Percentiles rank a stretch among this genome's conserved stretches.
phyloP scores from a whole-genome alignment of 2,113 vertebrate genomes.

The Pseudolaguvia tuberculata region DNA sequence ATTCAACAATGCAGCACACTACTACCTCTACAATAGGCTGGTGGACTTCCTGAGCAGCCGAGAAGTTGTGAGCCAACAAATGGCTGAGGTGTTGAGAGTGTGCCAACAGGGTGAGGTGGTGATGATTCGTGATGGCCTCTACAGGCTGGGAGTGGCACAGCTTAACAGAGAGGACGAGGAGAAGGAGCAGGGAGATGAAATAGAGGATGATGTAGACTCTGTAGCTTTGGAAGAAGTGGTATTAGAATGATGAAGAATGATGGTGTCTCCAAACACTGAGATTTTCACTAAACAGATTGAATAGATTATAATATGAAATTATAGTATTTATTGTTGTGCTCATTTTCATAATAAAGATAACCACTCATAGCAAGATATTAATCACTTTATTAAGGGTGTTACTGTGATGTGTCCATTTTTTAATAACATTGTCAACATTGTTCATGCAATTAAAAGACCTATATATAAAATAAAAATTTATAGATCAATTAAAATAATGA shows the following conservation, averaged over 20 bases:
- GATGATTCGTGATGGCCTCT: conserved; percentile 90
- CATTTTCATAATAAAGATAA: conserved; percentile 24
- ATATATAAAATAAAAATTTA: not conserved
- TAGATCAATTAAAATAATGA: not conserved
- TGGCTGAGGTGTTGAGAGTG: conserved; percentile 82
- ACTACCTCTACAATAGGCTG: conserved; percentile 96
- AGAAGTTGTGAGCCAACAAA: conserved; percentile 89
- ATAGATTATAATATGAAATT: conserved; percentile 1
- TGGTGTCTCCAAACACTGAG: conserved; percentile 5
- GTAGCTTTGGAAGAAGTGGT: conserved; percentile 53
- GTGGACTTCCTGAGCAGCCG: conserved; percentile 91
- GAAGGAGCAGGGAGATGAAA: conserved; percentile 59
- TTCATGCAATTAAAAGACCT: too few relatives aligned
- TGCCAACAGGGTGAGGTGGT: conserved; percentile 95
- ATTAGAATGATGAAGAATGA: conserved; percentile 24
- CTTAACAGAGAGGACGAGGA: conserved; percentile 83
- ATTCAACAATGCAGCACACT: conserved; percentile 88
- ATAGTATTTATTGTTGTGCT: conserved; percentile 22
- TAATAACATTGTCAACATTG: not conserved
- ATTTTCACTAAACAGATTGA: not conserved
- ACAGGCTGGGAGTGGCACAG: conserved; percentile 91
- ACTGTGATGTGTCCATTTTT: not conserved
- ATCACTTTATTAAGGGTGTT: conserved; percentile 11
- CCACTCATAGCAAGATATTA: not conserved
- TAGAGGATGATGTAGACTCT: conserved; percentile 52